These are phyloP conservation scores for Gymnodraco acuticeps DNA, from an alignment of 2,797 vertebrate species.

Conservation along the genomic window DNA sequence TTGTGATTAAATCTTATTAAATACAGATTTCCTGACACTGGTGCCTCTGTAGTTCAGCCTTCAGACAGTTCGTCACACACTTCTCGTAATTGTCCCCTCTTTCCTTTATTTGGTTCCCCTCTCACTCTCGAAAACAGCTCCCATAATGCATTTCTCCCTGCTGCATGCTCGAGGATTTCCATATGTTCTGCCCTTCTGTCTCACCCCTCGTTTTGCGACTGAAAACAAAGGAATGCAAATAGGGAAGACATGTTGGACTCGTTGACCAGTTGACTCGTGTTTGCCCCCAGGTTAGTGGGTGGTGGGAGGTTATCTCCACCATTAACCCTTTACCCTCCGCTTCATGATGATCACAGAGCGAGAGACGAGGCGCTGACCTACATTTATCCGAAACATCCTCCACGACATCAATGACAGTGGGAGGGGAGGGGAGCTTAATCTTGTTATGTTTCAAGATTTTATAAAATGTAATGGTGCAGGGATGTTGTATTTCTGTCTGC, in stretches of 20 bases:
- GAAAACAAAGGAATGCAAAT: neutral
- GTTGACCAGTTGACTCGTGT: neutral
- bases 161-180: conserved; percentile 47
- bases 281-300: no score
- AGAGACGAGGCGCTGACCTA: conserved; percentile 32
- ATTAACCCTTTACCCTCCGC: neutral
- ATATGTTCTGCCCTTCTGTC: conserved; percentile 63
- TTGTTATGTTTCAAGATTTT: no score
- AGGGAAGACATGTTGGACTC: neutral
- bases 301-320: neutral
- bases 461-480: no score
- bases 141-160: conserved; percentile 36
- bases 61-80: conserved; percentile 1
- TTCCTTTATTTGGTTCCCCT: neutral
- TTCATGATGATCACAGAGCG: neutral
- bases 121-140: conserved; percentile 19
- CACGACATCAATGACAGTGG: neutral
- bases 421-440: neutral
- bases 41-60: neutral
- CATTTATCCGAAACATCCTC: conserved; percentile 33
- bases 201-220: neutral
- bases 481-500: no score
- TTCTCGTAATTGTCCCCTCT: neutral
- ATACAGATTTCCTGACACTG: neutral
- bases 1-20: no score